Evolutionary conservation across 2,888 invertebrate species (phyloP).

Genomic region (Lasioglossum malachurum): DNA sequence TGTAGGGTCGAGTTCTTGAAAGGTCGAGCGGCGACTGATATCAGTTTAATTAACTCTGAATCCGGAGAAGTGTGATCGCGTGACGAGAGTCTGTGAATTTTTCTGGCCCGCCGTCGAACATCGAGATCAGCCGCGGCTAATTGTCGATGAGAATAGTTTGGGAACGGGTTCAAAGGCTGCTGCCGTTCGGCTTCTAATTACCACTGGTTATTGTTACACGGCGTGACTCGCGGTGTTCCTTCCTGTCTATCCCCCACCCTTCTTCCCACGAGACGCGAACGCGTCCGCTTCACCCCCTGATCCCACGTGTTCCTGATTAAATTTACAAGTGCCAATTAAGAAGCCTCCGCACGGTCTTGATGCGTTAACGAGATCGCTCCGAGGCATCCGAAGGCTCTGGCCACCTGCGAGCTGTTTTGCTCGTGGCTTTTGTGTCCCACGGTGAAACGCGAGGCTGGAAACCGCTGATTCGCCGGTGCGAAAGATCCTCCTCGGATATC

Average conservation of each 20-base stretch:
- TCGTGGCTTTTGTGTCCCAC: conserved; percentile 1
- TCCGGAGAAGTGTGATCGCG: neutral
- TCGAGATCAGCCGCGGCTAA: neutral
- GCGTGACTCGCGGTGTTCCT: neutral
- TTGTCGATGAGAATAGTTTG: neutral
- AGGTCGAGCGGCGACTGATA: neutral
- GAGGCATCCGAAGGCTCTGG: neutral
- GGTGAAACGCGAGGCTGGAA: neutral
- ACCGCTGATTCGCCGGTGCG: neutral
- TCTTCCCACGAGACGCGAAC: neutral
- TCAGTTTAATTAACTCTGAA: neutral
- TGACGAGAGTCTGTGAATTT: neutral
- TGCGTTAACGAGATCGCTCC: conserved; percentile 30
- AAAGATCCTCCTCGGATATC: conserved; percentile 3
- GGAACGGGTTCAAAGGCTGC: neutral
- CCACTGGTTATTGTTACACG: neutral
- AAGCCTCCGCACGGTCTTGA: neutral
- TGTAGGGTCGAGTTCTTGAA: neutral
- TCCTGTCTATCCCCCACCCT: neutral
- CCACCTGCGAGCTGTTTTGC: neutral
- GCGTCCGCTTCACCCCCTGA: neutral
- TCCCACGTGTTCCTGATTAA: conserved; percentile 23
- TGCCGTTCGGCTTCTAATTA: neutral
- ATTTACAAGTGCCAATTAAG: conserved; percentile 55
- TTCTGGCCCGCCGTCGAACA: neutral